Evolutionary conservation across 2,888 invertebrate species (phyloP), one percentile per base, ranked within the genome.

Genomic region (Congeria kusceri): DNA sequence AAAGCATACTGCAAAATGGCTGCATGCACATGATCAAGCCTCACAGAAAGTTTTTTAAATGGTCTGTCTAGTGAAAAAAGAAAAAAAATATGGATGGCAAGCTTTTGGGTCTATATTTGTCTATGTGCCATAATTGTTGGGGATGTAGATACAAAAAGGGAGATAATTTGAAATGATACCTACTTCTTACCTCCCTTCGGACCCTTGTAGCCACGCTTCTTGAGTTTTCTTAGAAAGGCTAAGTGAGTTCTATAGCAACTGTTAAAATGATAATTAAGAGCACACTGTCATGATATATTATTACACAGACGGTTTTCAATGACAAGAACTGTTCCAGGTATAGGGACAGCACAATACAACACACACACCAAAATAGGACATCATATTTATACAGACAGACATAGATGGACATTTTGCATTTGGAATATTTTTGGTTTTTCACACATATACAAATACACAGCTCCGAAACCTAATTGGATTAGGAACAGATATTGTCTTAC

Each of bases 171-270:
- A 56, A 76, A 77, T 71, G 79, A 82, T 86, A 86, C 85, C 74
- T 86, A 86, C 85, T 84, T 86, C 85, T 86, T 84, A 86, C 85
- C 85, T 75, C 78, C 83, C 78, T 67, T 75, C 11, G 82, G 75
- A 62, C 77, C 78, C 64, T 79, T 80, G 83, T 71, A 76, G 73
- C 84, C 84, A 74, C 83, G 85, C 80, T 83, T 83, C 80, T 76
- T 77, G 77, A 83, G 77, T 79, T 83, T 80, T 80, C 63, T 77
- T 72, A 84, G 84, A 78, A 81, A 84, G 15, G 80, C 79, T 80
- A 84, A 79, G 81, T 84, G 84, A 75, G 84, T 84, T 84, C 84
- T 84, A 84, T 84, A 84, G 71, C 84, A 84, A 84, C 84, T 84
- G 84, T 81, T 78, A 81, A 83, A 49, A 47, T 65, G 20, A 56